Evolutionary conservation across 2,888 invertebrate genomes (phyloP).

Genomic region (Drosophila picticornis): DNA sequence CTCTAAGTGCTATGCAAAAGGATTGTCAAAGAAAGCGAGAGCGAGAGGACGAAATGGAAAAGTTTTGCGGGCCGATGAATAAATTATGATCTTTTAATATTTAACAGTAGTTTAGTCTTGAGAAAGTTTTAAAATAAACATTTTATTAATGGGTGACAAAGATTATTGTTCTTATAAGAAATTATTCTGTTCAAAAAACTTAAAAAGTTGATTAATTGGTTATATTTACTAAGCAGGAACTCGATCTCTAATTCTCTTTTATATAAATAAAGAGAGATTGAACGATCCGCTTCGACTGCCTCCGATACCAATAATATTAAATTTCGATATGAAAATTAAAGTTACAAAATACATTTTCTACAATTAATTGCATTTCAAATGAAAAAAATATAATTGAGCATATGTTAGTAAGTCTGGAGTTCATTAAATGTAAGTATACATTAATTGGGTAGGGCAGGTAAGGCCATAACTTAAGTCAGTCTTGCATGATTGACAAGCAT

Average conservation of each 20-base stretch:
- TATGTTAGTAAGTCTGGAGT: neutral
- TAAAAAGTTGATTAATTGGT: neutral
- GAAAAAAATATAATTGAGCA: neutral
- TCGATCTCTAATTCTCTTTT: too few relatives aligned
- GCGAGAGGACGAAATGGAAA: too few relatives aligned
- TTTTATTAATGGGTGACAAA: neutral
- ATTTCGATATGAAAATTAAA: neutral
- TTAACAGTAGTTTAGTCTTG: conserved; percentile 2
- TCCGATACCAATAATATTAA: too few relatives aligned
- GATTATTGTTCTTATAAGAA: neutral
- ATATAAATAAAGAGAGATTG: neutral
- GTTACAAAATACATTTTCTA: neutral
- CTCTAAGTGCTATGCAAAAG: conserved; percentile 51
- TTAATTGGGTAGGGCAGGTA: neutral
- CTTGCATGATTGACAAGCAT: neutral
- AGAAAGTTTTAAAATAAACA: neutral
- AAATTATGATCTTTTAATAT: neutral
- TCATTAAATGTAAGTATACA: neutral
- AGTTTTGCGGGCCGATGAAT: neutral
- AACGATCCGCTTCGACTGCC: neutral
- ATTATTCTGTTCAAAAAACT: neutral
- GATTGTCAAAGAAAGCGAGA: neutral
- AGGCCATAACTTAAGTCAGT: neutral
- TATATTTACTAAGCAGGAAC: neutral
- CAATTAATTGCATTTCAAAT: neutral